A percentile compares a stretch with the other conserved stretches of the same genome.
These are phyloP conservation scores for Tethya wilhelma DNA, from an alignment of 37 sponge, comb jelly and placozoan genomes.

Conservation along the genomic window DNA sequence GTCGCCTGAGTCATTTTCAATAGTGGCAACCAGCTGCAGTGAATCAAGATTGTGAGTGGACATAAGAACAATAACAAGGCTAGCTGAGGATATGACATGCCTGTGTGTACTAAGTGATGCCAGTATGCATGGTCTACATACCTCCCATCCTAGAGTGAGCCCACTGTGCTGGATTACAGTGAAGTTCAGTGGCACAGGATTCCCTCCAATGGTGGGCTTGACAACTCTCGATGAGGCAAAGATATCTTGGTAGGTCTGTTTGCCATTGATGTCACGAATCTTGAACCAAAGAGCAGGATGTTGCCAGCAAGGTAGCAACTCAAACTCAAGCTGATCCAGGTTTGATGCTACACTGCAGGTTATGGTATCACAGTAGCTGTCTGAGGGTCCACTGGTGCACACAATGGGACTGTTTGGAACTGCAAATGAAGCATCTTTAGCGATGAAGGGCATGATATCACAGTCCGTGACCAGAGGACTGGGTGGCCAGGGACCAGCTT, in stretches of 20 bases:
- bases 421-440: not conserved
- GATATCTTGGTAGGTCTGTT: not conserved
- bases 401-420: not conserved
- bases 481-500: constrained; percentile 11
- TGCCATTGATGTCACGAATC: constrained; percentile 7
- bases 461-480: constrained; percentile 13
- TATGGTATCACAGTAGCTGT: constrained; percentile 9
- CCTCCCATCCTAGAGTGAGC: constrained; percentile 2
- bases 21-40: too few species aligned
- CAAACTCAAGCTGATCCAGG: constrained; percentile 9
- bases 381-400: not conserved
- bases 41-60: too few species aligned
- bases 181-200: constrained; percentile 1
- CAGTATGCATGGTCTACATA: too few species aligned
- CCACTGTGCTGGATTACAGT: constrained; percentile 7
- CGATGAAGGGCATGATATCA: constrained; percentile 17
- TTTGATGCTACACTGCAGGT: constrained; percentile 1
- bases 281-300: constrained; percentile 11
- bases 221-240: constrained; percentile 17
- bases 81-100: too few species aligned
- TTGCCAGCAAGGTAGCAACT: constrained; percentile 24
- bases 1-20: too few species aligned
- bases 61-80: too few species aligned
- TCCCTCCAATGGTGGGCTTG: not conserved
- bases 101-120: too few species aligned